Base-by-base conservation (phyloP, 2,797 vertebrate species). In the Luscinia luscinia region DNA sequence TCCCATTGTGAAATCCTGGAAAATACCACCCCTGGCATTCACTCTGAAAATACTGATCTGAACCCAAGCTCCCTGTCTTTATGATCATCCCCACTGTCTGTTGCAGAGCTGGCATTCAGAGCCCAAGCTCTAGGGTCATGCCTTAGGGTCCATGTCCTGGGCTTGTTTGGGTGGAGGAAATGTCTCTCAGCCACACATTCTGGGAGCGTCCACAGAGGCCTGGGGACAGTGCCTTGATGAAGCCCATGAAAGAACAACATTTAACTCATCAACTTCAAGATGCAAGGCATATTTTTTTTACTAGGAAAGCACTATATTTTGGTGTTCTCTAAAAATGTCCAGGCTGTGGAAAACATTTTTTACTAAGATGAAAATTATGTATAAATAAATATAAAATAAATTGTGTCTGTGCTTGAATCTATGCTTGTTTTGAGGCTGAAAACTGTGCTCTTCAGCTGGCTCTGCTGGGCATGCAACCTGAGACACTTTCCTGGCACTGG, bases 401-500 rank as follows among this genome's bases (percentile, higher is more conserved):
- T 27, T 5, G 16, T 55, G 19, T 52, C 27, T 0, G 0, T 48
- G 14, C 17, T 36, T 40, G 43, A 46, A 11, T 26, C 3, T 58
- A 1, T 10, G 14, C 51, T 24, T 63, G 40, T 43, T 84, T 82
- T 40, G 80, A 68, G 17, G 26, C 69, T 18, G 10, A 55, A 70
- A 94, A 55, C 15, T 8, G 5, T 54, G 62, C 17, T 87, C 15
- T 67, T 93, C 52, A 63, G 32, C 36, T 86, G 78, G 5, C 12
- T 75, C 27, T 66, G 14, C 74, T 72, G 59, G 32, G 32, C 7
- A 8, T 22, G 30, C 23, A 67, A 41, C 23, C 43, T 45, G 43
- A 82, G 43, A 32, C 26, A 41, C 23, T 2, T 43, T 34, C 36
- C 70, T 38, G 28, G 43, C 36, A 18, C 70, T 13, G 26, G 20